Percentiles rank a stretch among this genome's conserved stretches.
Evolutionary conservation across 64 coral and sea anemone species (phyloP).

Genomic region (Actinia tenebrosa): DNA sequence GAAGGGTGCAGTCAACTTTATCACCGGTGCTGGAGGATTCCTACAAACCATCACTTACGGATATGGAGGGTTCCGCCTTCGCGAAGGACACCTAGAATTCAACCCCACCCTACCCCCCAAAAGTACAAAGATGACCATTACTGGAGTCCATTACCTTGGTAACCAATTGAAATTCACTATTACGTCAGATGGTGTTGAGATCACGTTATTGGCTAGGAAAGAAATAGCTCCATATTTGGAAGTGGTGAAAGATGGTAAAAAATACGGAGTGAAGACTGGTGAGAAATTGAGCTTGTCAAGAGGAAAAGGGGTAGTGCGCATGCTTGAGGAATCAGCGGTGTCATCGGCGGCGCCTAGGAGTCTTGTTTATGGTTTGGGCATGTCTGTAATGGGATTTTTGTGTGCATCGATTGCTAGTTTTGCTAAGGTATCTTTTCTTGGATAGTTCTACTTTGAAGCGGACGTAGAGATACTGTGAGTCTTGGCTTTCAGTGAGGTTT

Average conservation of each 20-base stretch:
- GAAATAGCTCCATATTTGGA: conserved; percentile 63
- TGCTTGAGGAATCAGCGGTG: conserved; percentile 35
- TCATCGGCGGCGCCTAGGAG: neutral
- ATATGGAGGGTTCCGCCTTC: conserved; percentile 78
- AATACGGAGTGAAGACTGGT: conserved; percentile 28
- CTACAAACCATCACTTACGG: conserved; percentile 83
- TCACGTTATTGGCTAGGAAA: conserved; percentile 40
- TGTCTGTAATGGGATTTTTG: neutral
- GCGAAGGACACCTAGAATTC: conserved; percentile 29
- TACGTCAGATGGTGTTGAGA: conserved; percentile 30
- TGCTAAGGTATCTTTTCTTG: neutral
- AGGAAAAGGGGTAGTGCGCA: conserved; percentile 45
- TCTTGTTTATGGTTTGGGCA: neutral
- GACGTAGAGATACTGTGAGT: neutral
- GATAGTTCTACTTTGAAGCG: neutral
- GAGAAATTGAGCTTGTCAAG: conserved; percentile 32
- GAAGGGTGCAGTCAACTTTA: conserved; percentile 76
- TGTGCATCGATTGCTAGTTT: neutral
- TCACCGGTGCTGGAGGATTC: conserved; percentile 85
- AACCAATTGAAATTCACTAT: conserved; percentile 56
- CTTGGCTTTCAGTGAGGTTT: no score
- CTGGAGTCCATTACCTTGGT: conserved; percentile 53
- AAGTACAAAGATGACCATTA: conserved; percentile 63
- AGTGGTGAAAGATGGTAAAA: conserved; percentile 31
- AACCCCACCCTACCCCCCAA: conserved; percentile 71